phyloP scores from a whole-genome alignment of 2,113 vertebrate genomes.

The Tetrax tetrax region DNA sequence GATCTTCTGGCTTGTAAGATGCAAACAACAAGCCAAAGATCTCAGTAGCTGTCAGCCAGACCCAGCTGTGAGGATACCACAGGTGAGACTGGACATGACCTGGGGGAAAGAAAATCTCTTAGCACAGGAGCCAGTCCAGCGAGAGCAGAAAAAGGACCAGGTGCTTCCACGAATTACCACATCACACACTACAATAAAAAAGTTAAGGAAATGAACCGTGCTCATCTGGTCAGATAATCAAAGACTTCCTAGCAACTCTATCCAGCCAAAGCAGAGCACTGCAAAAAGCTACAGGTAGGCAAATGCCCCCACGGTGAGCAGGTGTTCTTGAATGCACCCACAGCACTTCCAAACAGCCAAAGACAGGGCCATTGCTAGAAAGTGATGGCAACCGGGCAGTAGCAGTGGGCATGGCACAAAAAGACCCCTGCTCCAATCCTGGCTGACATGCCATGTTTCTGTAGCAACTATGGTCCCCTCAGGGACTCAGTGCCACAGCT shows the following conservation, averaged over 20 bases:
- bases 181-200: background rate
- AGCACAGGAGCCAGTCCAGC: background rate
- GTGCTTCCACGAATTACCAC: background rate
- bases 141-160: background rate
- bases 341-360: background rate
- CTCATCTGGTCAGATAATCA: background rate
- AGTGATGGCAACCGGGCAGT: background rate
- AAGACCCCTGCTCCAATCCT: background rate
- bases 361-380: background rate
- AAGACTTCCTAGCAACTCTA: background rate
- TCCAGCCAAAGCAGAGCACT: background rate
- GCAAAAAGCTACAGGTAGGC: background rate
- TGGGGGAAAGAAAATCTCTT: slow-evolving; percentile 39
- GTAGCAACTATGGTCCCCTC: background rate
- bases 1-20: slow-evolving; percentile 84
- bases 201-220: background rate
- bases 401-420: background rate
- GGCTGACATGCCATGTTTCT: background rate
- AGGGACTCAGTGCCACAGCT: background rate
- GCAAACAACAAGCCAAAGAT: slow-evolving; percentile 93
- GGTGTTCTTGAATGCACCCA: background rate
- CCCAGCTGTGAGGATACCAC: slow-evolving; percentile 93
- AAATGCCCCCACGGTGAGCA: background rate
- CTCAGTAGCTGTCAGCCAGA: slow-evolving; percentile 93
- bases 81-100: slow-evolving; percentile 89